Conservation (phyloP, 2,888 invertebrate species). For the Sphaerophoria taeniata region DNA sequence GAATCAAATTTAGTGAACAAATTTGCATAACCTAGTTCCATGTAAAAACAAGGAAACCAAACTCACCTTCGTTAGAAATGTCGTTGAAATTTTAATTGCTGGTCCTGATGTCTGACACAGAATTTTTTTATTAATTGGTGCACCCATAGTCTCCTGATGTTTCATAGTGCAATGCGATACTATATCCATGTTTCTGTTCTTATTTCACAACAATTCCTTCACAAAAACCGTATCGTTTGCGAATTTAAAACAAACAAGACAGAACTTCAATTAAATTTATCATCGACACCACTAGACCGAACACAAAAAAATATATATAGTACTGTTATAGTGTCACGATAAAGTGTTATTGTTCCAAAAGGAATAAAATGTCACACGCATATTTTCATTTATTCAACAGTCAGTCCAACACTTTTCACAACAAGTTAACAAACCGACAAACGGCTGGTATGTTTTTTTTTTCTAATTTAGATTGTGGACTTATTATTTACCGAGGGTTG, state of each 20-base stretch:
- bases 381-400: constrained; percentile 16
- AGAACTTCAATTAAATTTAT: constrained; percentile 1
- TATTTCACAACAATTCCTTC: neutral
- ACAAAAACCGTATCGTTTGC: neutral
- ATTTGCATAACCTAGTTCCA: neutral
- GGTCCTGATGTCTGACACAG: constrained; percentile 69
- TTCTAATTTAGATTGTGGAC: constrained; percentile 26
- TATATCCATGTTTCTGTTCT: constrained; percentile 63
- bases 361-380: constrained; percentile 35
- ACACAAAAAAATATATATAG: neutral
- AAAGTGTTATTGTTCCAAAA: neutral
- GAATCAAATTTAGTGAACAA: neutral
- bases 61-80: constrained; percentile 68
- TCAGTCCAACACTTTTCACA: neutral
- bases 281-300: constrained; percentile 2
- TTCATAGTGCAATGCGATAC: constrained; percentile 70
- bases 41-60: neutral
- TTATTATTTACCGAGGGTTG: constrained; percentile 42
- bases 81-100: constrained; percentile 68
- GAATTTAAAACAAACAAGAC: neutral
- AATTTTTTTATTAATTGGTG: constrained; percentile 68
- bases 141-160: constrained; percentile 66
- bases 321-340: neutral
- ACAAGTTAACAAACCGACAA: neutral
- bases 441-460: neutral